These are phyloP conservation scores for Acrocephalus arundinaceus DNA, from an alignment of 2,113 vertebrate species.

Conservation along the genomic window DNA sequence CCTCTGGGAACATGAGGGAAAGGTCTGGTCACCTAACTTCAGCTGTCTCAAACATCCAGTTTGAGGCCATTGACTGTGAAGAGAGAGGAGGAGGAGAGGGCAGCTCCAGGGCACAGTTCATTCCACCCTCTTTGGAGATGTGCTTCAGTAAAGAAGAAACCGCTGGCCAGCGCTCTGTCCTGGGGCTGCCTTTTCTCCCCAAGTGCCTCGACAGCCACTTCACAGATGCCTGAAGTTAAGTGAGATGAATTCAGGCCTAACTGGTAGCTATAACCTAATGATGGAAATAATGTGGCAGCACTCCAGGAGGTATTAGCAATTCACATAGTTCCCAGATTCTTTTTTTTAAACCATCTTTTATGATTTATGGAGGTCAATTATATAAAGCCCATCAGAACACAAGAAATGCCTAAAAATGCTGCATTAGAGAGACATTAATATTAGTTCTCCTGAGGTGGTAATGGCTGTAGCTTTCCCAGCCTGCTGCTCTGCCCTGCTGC, in stretches of 20 bases:
- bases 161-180: neutral
- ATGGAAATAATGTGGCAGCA: constrained; percentile 38
- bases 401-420: constrained; percentile 46
- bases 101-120: neutral
- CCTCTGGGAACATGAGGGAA: neutral
- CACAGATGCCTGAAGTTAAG: neutral
- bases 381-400: constrained; percentile 44
- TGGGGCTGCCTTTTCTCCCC: neutral
- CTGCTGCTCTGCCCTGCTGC: constrained; percentile 21
- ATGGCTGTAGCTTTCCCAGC: constrained; percentile 6
- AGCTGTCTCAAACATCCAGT: neutral
- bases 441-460: neutral
- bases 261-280: constrained; percentile 21
- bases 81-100: neutral
- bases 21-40: neutral
- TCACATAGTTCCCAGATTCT: constrained; percentile 43
- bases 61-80: neutral
- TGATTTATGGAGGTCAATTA: constrained; percentile 49
- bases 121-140: neutral
- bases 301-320: constrained; percentile 52
- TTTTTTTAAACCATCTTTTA: constrained; percentile 20
- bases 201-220: neutral
- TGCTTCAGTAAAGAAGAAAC: neutral
- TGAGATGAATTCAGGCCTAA: constrained; percentile 27
- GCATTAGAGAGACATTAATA: constrained; percentile 60